Evolutionary conservation across 2,888 invertebrate genomes (phyloP), one percentile per base, ranked within the genome.

Genomic region (Pheosia gnoma): DNA sequence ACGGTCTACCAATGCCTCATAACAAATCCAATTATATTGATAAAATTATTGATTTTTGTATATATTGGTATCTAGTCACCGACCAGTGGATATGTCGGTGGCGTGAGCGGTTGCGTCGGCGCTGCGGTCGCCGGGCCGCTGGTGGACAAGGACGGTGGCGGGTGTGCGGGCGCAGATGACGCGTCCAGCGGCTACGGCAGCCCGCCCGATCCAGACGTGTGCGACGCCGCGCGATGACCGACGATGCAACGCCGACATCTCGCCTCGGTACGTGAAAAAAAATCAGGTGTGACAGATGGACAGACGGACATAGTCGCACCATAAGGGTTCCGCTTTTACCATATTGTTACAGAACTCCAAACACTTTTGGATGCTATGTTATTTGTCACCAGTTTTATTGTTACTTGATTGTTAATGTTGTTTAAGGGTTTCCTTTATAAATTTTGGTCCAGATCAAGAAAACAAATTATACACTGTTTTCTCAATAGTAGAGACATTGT

Each of bases 151-250:
- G 93, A 92, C 62, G 90, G 83, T 47, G 92, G 87, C 2, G 90
- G 88, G 0, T 90, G 90, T 82, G 93, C 88, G 55, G 93, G 90
- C 69, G 94, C 92, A 0, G 96, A 96, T 78, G 97, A 96, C 85
- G 96, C 96, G 38, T 96, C 96, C 80, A 96, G 96, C 85, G 97
- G 97, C 3, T 97, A 97, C 90, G 96, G 96, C 77, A 96, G 96
- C 88, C 96, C 93, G 71, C 93, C 97, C 41, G 96, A 96, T 86
- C 95, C 96, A 11, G 95, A 95, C 75, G 95, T 95, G 75, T 94
- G 89, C 79, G 94, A 94, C 66, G 91, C 91, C 69, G 92, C 90
- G 68, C 92, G 94, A 93, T 93, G 93, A 93, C 93, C 92, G 87
- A 82, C 82, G 78, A 80, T 89, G 77, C 84, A 86, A 61, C 93